phyloP scores from a whole-genome alignment of 1,140 invertebrate species.

The Phenacoccus solenopsis region DNA sequence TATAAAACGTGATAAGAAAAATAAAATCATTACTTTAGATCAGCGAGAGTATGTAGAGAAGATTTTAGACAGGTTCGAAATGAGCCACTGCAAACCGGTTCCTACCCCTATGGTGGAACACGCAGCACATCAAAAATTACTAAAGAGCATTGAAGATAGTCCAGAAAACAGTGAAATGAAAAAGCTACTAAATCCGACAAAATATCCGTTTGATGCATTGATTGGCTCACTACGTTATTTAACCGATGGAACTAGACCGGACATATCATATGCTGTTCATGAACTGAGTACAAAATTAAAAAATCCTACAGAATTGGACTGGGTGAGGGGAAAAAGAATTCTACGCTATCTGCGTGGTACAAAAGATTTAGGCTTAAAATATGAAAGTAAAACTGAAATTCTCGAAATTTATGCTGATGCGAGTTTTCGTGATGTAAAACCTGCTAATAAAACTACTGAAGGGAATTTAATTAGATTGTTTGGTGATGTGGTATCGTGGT shows the following conservation, averaged over 20 bases:
- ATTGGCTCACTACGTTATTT: constrained; percentile 33
- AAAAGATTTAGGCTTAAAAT: constrained; percentile 27
- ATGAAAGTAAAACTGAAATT: constrained; percentile 22
- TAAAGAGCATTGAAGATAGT: constrained; percentile 9
- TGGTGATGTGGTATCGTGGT: too few species aligned
- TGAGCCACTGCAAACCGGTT: constrained; percentile 32
- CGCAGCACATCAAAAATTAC: constrained; percentile 32
- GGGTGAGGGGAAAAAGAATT: constrained; percentile 30
- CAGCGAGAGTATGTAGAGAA: constrained; percentile 31
- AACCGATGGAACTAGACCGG: constrained; percentile 33
- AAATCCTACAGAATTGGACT: constrained; percentile 31
- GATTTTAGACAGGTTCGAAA: constrained; percentile 30
- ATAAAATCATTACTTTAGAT: constrained; percentile 26
- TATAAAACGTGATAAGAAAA: background rate
- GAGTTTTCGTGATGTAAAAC: too few species aligned
- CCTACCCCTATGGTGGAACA: constrained; percentile 29
- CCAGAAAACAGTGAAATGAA: too few species aligned
- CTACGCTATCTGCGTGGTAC: constrained; percentile 31
- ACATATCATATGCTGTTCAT: constrained; percentile 26
- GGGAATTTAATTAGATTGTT: too few species aligned
- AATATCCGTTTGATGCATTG: constrained; percentile 32
- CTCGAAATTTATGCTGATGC: too few species aligned
- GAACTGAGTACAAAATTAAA: constrained; percentile 28
- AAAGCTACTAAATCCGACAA: constrained; percentile 13
- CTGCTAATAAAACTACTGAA: too few species aligned